These are phyloP conservation scores for Electrona antarctica DNA, from an alignment of 2,113 vertebrate genomes.

Conservation along the genomic window DNA sequence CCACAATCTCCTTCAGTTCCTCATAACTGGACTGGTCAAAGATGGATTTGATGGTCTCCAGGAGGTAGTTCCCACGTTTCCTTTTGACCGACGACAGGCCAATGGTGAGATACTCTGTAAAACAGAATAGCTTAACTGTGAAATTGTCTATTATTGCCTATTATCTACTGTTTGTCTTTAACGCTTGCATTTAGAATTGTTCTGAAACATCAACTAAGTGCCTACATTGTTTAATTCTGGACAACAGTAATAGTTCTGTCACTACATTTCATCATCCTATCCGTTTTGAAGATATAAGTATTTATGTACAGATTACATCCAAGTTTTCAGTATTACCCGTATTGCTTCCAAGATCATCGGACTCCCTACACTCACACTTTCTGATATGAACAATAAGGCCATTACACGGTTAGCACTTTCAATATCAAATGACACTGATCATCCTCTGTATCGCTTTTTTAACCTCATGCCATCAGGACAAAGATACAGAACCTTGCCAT, in stretches of 20 bases:
- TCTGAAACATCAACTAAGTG: not conserved
- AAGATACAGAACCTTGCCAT: too few relatives aligned
- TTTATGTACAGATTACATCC: not conserved
- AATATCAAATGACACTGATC: too few relatives aligned
- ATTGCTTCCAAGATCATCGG: too few relatives aligned
- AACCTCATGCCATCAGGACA: too few relatives aligned
- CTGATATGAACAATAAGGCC: too few relatives aligned
- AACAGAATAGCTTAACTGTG: slow-evolving; percentile 32
- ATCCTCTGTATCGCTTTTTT: too few relatives aligned
- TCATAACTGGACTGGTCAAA: slow-evolving; percentile 98
- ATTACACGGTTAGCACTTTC: too few relatives aligned
- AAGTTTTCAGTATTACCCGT: not conserved
- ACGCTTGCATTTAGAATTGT: too few relatives aligned
- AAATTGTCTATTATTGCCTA: too few relatives aligned
- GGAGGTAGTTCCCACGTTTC: slow-evolving; percentile 93
- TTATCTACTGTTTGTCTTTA: too few relatives aligned
- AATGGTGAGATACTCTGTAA: slow-evolving; percentile 93
- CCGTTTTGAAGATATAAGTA: not conserved
- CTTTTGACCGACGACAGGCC: slow-evolving; percentile 95
- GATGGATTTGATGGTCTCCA: slow-evolving; percentile 96
- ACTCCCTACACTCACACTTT: too few relatives aligned
- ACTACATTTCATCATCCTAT: not conserved
- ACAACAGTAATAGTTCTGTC: too few relatives aligned
- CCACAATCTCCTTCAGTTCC: slow-evolving; percentile 94
- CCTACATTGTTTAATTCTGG: not conserved